phyloP scores from a whole-genome alignment of 64 coral and sea anemone species.

The Hydrozoanthus tunicans region DNA sequence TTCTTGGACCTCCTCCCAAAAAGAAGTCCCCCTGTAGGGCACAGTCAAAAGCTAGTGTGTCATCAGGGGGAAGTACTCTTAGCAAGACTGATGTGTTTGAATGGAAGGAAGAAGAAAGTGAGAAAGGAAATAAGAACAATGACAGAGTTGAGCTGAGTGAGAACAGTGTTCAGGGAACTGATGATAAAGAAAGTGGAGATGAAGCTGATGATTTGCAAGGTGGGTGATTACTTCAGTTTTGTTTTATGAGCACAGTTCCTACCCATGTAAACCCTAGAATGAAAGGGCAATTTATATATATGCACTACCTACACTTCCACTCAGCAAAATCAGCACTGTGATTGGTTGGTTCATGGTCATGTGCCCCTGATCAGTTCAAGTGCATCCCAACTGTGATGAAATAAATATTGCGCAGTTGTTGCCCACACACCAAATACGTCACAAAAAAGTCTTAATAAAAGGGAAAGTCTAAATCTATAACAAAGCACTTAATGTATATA shows the following conservation, averaged over 20 bases:
- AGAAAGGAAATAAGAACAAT: background rate
- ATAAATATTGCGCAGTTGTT: too few species aligned
- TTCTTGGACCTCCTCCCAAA: constrained; percentile 70
- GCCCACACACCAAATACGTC: too few species aligned
- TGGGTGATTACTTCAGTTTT: background rate
- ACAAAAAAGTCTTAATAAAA: too few species aligned
- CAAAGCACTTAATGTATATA: too few species aligned
- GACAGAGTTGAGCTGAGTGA: constrained; percentile 5
- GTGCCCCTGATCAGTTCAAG: too few species aligned
- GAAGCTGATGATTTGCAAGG: constrained; percentile 36
- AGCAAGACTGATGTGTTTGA: constrained; percentile 34
- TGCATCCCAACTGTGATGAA: too few species aligned
- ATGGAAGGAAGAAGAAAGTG: constrained; percentile 63
- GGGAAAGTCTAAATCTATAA: too few species aligned
- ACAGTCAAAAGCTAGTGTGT: constrained; percentile 60
- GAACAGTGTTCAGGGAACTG: background rate
- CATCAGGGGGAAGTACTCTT: constrained; percentile 10
- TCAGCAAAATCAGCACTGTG: too few species aligned
- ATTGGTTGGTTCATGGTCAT: too few species aligned
- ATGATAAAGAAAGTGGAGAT: constrained; percentile 14
- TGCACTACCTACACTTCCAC: too few species aligned
- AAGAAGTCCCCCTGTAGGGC: constrained; percentile 40
- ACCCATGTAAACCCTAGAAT: too few species aligned
- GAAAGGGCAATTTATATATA: too few species aligned
- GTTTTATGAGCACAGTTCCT: background rate